Evolutionary conservation across 1,140 invertebrate genomes (phyloP), one percentile per base, ranked within the genome.

Genomic region (Drosophila pseudoananassae): DNA sequence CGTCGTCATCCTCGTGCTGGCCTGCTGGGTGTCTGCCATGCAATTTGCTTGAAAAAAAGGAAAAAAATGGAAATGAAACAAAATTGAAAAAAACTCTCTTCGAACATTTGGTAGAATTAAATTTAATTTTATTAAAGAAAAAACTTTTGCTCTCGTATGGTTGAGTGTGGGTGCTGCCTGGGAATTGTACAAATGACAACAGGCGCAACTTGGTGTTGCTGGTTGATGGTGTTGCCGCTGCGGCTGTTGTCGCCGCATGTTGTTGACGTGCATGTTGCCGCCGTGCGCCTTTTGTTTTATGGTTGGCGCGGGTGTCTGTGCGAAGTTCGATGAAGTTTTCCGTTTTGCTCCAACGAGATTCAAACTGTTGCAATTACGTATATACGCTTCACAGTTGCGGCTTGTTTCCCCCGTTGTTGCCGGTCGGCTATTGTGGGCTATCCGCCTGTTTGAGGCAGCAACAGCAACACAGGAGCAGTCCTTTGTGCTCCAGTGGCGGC

Each of bases 101-200:
- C 72, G 56, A 77, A 73, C 82, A 69, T 87, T 84, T 87, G 81
- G 58, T 59, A 57, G 78, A 75, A 85, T 85, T 87, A 82, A 87
- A 85, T 85, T 85, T 85, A 85, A 85, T 85, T 87, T 85, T 87
- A 85, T 85, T 85, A 87, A 85, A 87, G 80, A 85, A 85, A 83
- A 85, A 87, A 78, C 69, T 87, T 77, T 85, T 78, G 55, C 66
- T 64, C 61, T 58, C 52, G 36, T 61, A 36, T 70, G 25, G n/a
- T n/a, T 49, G 20, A 55, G 55, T 47, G 47, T 53, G 45, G 38
- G 40, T 73, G 74, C 46, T 77, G 73, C 55, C 68, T 81, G 81
- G 82, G 82, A 85, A 87, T 85, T 85, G 60, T 75, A 82, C 74
- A 82, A 85, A 87, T 82, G 81, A 85, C 81, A 87, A 81, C 64